phyloP scores from a whole-genome alignment of 2,797 vertebrate genomes.

The Sebastes baramenuke region DNA sequence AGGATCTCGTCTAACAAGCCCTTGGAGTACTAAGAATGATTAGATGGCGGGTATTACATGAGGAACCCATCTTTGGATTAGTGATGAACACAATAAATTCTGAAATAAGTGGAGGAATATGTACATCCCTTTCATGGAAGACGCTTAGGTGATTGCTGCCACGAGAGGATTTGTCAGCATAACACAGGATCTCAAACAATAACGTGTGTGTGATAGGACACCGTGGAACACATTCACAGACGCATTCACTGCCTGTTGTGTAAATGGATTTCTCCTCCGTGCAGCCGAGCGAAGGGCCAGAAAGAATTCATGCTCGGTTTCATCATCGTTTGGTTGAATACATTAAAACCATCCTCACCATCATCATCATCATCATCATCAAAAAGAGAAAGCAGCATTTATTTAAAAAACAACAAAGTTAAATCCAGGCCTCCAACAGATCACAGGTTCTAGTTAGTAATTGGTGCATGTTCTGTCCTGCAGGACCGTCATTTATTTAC shows the following conservation, averaged over 20 bases:
- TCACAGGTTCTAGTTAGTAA: conserved; percentile 37
- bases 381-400: conserved; percentile 14
- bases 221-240: conserved; percentile 71
- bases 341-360: conserved; percentile 46
- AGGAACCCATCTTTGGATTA: conserved; percentile 82
- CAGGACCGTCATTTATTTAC: conserved; percentile 81
- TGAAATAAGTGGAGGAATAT: conserved; percentile 82
- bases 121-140: conserved; percentile 81
- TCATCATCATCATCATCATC: conserved; percentile 10
- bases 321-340: conserved; percentile 67
- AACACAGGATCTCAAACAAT: conserved; percentile 84
- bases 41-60: conserved; percentile 82
- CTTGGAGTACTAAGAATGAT: conserved; percentile 77
- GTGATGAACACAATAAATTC: conserved; percentile 79
- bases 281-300: conserved; percentile 63
- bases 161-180: conserved; percentile 85
- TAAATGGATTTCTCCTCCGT: conserved; percentile 78
- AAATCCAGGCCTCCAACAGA: conserved; percentile 26
- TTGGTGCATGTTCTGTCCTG: conserved; percentile 53
- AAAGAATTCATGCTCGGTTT: conserved; percentile 66
- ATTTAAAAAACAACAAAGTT: not conserved
- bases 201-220: conserved; percentile 78
- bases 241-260: conserved; percentile 73
- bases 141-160: conserved; percentile 83
- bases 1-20: conserved; percentile 80